Evolutionary conservation across 2,888 invertebrate species (phyloP), one percentile per base, ranked within the genome.

Genomic region (Coremacera marginata): DNA sequence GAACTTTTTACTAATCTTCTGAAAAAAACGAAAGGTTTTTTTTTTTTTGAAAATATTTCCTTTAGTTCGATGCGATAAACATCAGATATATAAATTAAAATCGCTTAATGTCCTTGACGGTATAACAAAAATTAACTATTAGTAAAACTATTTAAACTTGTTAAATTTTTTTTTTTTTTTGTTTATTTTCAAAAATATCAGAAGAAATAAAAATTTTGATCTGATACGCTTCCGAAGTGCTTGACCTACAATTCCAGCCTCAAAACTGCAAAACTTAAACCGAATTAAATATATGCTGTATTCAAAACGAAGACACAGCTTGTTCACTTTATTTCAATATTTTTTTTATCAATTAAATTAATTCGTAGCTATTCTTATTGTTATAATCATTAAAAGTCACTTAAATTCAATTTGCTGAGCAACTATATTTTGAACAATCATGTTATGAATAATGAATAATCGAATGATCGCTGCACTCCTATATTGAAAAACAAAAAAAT

Each of bases 201-300:
- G 67, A 65, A 67, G 25, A 51, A 7, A 8, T 63, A 7, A 19
- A 70, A 16, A 25, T 27, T 68, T 68, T 84, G 88, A 88, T 87
- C 88, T 88, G 88, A 85, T 84, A 81, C 87, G 87, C 87, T 86
- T 84, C 86, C 85, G 84, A 82, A 87, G 88, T 87, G 88, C 86
- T 88, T 85, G 85, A 84, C 85, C 84, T 85, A 88, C 87, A 86
- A 86, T 87, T 87, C 86, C 87, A 86, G 87, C 84, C 87, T 82
- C 52, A 82, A 77, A 81, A 79, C 31, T 19, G 16, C 37, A 55
- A 25, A 25, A 37, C 14, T n/a, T 27, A 52, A 27, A 22, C 11
- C 11, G 19, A 44, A 34, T 71, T 34, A 5, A 7, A 68, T 51
- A 51, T 52, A 55, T 55, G 55, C 55, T 86, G 86, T 83, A 86